Percentiles rank a stretch among this genome's conserved stretches.
Evolutionary conservation across 2,888 invertebrate species (phyloP).

Genomic region (Drosophila mettleri): DNA sequence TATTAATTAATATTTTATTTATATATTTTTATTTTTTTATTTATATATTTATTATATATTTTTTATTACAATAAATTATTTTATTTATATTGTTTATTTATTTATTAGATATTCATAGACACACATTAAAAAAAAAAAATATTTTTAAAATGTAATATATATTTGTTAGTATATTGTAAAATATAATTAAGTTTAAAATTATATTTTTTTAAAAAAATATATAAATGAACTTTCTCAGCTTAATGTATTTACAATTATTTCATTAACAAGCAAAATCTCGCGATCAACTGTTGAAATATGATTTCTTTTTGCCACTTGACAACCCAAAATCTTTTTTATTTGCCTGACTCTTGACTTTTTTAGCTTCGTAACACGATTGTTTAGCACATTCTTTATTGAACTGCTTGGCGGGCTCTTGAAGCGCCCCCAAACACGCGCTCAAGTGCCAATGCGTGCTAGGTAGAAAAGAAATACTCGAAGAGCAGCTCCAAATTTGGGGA

Average conservation of each 20-base stretch:
- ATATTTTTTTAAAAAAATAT: too few species aligned
- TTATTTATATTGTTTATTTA: too few species aligned
- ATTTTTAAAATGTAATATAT: too few species aligned
- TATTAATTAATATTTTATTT: too few species aligned
- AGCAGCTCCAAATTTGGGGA: conserved; percentile 59
- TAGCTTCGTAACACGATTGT: conserved; percentile 18
- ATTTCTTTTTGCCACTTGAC: conserved; percentile 15
- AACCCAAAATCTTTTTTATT: conserved; percentile 1
- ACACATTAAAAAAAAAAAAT: too few species aligned
- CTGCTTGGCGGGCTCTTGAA: conserved; percentile 40
- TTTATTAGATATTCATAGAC: too few species aligned
- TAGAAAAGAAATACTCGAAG: conserved; percentile 36
- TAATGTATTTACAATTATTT: neutral
- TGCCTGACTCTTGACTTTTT: neutral
- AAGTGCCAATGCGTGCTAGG: conserved; percentile 70
- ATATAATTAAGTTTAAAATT: too few species aligned
- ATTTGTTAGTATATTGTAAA: too few species aligned
- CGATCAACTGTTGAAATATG: neutral
- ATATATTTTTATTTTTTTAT: too few species aligned
- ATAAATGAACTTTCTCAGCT: neutral
- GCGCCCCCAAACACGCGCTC: conserved; percentile 54
- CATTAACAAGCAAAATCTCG: neutral
- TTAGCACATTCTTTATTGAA: conserved; percentile 66
- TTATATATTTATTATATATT: too few species aligned
- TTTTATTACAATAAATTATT: too few species aligned